Evolutionary conservation across 2,888 invertebrate genomes (phyloP).

Genomic region (Xestia ashworthii): DNA sequence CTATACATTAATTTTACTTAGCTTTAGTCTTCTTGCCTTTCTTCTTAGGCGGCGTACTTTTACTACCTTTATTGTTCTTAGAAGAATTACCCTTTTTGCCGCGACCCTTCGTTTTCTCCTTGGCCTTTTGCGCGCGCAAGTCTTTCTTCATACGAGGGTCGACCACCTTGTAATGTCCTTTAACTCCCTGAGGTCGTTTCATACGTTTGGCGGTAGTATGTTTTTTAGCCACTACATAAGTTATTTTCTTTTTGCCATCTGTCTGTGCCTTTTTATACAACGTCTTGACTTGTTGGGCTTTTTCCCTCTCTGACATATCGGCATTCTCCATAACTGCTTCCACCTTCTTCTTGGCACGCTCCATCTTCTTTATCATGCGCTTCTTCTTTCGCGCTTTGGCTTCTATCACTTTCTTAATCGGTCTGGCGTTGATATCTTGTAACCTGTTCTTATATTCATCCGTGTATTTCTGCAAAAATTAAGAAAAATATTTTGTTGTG

Average conservation of each 20-base stretch:
- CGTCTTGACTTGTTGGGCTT: conserved; percentile 97
- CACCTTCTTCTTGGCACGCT: conserved; percentile 98
- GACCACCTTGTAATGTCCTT: conserved; percentile 98
- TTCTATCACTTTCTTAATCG: conserved; percentile 99
- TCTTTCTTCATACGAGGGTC: conserved; percentile 99
- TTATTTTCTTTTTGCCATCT: conserved; percentile 96
- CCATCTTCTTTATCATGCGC: conserved; percentile 95
- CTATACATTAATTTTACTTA: conserved; percentile 71
- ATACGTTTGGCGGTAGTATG: conserved; percentile 94
- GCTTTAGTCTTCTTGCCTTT: conserved; percentile 74
- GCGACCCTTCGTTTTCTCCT: conserved; percentile 90
- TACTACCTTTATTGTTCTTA: conserved; percentile 69
- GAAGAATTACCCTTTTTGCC: conserved; percentile 80
- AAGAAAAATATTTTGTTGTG: background rate
- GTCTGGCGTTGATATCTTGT: conserved; percentile 97
- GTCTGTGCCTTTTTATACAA: conserved; percentile 97
- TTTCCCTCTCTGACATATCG: conserved; percentile 98
- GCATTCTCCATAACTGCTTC: conserved; percentile 97
- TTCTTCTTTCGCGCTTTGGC: conserved; percentile 99
- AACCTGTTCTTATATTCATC: conserved; percentile 96
- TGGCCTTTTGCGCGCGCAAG: conserved; percentile 92
- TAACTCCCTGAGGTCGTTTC: conserved; percentile 95
- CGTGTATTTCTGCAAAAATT: conserved; percentile 92
- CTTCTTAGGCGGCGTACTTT: conserved; percentile 71
- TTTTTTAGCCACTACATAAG: conserved; percentile 98